A percentile compares a stretch with the other conserved stretches of the same genome.
phyloP scores from a whole-genome alignment of 2,113 vertebrate genomes.

The Sinosuthora webbiana region DNA sequence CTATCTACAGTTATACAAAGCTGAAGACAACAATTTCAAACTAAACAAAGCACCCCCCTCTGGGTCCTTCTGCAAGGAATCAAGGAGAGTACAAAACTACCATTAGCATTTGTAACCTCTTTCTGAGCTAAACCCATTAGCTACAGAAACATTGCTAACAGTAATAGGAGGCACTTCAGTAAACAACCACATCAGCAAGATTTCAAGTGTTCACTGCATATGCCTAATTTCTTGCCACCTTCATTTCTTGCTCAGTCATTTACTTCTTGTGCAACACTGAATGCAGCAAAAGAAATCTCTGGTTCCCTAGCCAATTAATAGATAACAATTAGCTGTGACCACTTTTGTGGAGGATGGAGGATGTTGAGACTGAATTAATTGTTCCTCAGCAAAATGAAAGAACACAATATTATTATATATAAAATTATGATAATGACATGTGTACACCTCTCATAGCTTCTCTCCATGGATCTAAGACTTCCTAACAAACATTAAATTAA shows the following conservation, averaged over 20 bases:
- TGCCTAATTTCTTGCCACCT: background rate
- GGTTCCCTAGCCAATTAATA: background rate
- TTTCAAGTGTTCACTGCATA: background rate
- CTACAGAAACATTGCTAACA: background rate
- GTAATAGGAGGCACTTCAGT: background rate
- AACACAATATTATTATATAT: background rate
- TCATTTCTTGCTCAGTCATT: background rate
- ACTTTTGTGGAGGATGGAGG: background rate
- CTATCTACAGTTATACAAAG: background rate
- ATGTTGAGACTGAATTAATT: background rate
- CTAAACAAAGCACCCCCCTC: background rate
- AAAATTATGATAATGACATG: background rate
- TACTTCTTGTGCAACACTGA: background rate
- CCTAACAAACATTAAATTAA: constrained; percentile 22
- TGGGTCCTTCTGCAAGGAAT: background rate
- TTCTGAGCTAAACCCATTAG: background rate
- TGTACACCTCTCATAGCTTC: background rate
- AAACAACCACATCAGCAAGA: background rate
- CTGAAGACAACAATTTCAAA: background rate
- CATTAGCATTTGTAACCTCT: background rate
- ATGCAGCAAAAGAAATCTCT: background rate
- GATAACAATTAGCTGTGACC: background rate
- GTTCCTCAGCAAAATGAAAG: background rate
- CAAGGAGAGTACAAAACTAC: background rate
- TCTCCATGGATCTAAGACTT: background rate